Conservation (phyloP, 1,140 invertebrate species). For the Bombus huntii region DNA sequence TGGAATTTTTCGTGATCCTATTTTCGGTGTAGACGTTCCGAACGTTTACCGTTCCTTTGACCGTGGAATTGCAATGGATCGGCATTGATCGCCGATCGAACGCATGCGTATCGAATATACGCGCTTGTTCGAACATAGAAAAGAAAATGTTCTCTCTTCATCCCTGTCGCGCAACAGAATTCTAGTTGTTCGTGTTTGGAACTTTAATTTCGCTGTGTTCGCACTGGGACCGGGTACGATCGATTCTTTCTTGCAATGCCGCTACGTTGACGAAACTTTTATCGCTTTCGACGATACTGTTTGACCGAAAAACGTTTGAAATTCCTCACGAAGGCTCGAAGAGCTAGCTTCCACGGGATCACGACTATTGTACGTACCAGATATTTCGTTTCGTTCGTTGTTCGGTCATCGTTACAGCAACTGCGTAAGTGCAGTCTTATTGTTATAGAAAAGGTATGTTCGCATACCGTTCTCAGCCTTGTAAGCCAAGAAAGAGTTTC, state of each 20-base stretch:
- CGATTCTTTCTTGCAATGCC: not conserved
- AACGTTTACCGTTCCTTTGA: conserved; percentile 3
- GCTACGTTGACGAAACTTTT: not conserved
- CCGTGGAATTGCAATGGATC: conserved; percentile 40
- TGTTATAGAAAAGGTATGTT: not conserved
- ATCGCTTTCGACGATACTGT: not conserved
- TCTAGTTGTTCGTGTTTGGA: not conserved
- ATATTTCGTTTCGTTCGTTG: not conserved
- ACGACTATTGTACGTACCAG: too few species aligned
- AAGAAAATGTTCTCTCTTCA: conserved; percentile 45
- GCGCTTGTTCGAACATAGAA: conserved; percentile 23
- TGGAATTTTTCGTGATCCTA: not conserved
- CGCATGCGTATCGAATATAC: not conserved
- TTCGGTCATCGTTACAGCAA: not conserved
- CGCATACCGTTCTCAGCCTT: not conserved
- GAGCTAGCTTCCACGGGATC: too few species aligned
- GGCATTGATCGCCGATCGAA: conserved; percentile 41
- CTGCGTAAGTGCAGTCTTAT: conserved; percentile 17
- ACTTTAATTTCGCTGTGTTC: conserved; percentile 5
- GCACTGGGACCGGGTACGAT: not conserved
- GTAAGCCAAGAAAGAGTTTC: conserved; percentile 7
- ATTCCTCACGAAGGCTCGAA: not conserved
- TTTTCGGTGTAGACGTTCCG: not conserved
- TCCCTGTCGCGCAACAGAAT: conserved; percentile 1
- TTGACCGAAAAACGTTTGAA: not conserved